Evolutionary conservation across 2,888 invertebrate genomes (phyloP), one percentile per base, ranked within the genome.

Genomic region (Ischnura elegans): DNA sequence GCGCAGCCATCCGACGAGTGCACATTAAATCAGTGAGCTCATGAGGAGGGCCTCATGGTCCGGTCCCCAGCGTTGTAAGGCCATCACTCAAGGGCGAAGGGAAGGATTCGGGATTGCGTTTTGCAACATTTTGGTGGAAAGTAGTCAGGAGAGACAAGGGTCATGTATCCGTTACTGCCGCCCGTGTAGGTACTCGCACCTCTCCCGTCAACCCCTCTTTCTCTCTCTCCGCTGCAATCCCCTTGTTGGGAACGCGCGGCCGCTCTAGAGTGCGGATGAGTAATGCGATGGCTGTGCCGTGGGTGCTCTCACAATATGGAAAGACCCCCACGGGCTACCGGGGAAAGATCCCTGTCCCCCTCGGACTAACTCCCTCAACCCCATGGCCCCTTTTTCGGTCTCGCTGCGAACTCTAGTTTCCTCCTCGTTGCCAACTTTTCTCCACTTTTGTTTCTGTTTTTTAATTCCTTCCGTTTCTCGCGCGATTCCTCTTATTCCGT

Each of bases 251-350:
- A 55, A 51, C 51, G 76, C 61, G 61, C 51, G 29, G 76, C 76
- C 10, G 55, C 25, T 43, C 42, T 42, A 55, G 55, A 55, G 61
- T 61, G 55, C 61, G 66, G 42, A 51, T 61, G 90, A 90, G 90
- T 90, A 66, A 90, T 90, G 90, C 90, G 87, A 87, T 87, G 55
- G 42, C 42, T 87, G 87, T 61, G 42, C 61, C 25, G 61, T 90
- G 55, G 51, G 86, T 45, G 87, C 42, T 87, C 29, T 55, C 90
- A 25, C 61, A n/a, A n/a, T 66, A 90, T 90, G 90, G 45, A 90
- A 61, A 43, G 25, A 43, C 10, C 61, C 61, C n/a, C 13, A 10
- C 2, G 43, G 55, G 61, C 90, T 43, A 25, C 42, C 55, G 55
- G 55, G n/a, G 87, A 51, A 42, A 42, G 42, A 55, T 6, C 51